phyloP scores from a whole-genome alignment of 2,888 invertebrate species.

The Athrips mouffetella region DNA sequence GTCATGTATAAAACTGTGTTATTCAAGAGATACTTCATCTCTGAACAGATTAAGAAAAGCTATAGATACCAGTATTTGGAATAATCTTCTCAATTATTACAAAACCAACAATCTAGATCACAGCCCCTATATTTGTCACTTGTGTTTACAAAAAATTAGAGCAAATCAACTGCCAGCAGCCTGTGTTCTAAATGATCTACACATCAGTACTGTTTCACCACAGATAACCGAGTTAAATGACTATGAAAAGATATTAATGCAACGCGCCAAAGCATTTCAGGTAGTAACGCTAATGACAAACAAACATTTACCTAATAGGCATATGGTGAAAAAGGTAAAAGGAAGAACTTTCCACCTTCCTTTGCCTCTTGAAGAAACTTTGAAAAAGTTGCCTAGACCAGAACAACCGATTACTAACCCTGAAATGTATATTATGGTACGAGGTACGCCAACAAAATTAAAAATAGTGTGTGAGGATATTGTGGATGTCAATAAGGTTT shows the following conservation, averaged over 20 bases:
- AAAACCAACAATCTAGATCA: slow-evolving; percentile 37
- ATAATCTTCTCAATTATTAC: slow-evolving; percentile 27
- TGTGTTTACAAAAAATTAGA: background rate
- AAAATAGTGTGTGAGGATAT: slow-evolving; percentile 29
- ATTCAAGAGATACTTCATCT: too few relatives aligned
- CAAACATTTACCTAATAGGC: slow-evolving; percentile 26
- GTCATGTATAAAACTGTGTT: too few relatives aligned
- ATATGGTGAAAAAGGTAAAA: slow-evolving; percentile 27
- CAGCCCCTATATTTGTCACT: background rate
- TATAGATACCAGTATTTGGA: too few relatives aligned
- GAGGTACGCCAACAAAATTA: slow-evolving; percentile 31
- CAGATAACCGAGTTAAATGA: too few relatives aligned
- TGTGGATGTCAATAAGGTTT: slow-evolving; percentile 37
- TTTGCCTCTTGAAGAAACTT: slow-evolving; percentile 37
- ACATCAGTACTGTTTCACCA: too few relatives aligned
- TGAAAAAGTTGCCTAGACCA: slow-evolving; percentile 35
- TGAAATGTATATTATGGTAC: slow-evolving; percentile 37
- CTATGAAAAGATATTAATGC: too few relatives aligned
- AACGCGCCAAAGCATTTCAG: too few relatives aligned
- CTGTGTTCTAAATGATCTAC: background rate
- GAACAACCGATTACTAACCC: slow-evolving; percentile 31
- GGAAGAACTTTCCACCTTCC: slow-evolving; percentile 38
- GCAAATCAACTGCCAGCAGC: background rate
- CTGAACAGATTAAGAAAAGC: slow-evolving; percentile 34
- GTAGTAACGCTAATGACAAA: too few relatives aligned